Evolutionary conservation across 2,797 vertebrate genomes (phyloP).

Genomic region (Lutjanus argentimaculatus): DNA sequence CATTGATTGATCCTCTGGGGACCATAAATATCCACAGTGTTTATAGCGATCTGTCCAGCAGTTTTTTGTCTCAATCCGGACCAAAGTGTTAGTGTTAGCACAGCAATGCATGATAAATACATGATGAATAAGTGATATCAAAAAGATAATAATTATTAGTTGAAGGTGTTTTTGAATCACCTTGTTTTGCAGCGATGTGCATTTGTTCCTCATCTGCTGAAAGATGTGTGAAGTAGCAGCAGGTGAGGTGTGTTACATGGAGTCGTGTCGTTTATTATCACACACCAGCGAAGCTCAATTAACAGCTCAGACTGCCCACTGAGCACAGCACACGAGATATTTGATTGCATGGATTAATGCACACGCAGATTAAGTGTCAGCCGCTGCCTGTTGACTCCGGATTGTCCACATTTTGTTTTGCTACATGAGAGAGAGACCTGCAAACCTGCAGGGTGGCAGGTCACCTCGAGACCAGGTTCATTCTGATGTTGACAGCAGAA

Average conservation of each 20-base stretch:
- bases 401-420: not conserved
- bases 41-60: not conserved
- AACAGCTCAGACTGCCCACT: not conserved
- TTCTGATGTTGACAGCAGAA: not conserved
- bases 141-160: not conserved
- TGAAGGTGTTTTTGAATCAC: not conserved
- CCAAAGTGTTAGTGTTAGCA: not conserved
- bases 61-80: not conserved
- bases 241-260: constrained; percentile 16
- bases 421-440: not conserved
- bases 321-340: not conserved
- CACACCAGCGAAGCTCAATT: constrained; percentile 9
- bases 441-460: not conserved
- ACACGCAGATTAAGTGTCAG: too few species aligned
- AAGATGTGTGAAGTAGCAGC: not conserved
- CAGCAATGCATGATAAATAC: too few species aligned
- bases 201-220: not conserved
- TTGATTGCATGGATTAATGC: not conserved
- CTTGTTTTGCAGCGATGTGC: too few species aligned
- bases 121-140: not conserved
- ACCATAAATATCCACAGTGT: not conserved
- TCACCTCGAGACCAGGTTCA: not conserved
- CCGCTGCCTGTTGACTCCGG: not conserved
- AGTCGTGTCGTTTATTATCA: constrained; percentile 17
- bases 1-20: not conserved